phyloP scores from a whole-genome alignment of 2,888 invertebrate species.

The Rosalia funebris region DNA sequence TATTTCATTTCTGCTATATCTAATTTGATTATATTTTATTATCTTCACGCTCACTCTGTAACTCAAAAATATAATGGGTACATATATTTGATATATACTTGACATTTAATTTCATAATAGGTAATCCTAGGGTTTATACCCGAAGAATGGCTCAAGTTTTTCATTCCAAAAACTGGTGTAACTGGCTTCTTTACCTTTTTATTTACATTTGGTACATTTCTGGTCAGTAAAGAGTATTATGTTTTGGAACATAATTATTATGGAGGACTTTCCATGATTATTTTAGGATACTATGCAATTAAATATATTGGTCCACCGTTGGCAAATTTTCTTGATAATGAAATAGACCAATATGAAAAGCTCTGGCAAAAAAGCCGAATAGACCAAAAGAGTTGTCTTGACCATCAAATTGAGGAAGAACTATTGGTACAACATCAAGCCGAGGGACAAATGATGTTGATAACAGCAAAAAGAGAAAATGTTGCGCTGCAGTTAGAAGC shows the following conservation, averaged over 20 bases:
- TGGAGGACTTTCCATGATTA: constrained; percentile 76
- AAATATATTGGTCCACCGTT: constrained; percentile 80
- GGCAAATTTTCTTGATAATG: constrained; percentile 74
- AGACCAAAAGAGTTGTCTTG: constrained; percentile 63
- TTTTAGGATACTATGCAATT: constrained; percentile 69
- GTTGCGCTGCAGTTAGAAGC: constrained; percentile 92
- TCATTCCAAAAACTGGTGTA: constrained; percentile 93
- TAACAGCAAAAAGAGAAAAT: constrained; percentile 90
- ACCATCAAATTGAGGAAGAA: constrained; percentile 72
- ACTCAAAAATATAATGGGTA: no score
- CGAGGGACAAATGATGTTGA: constrained; percentile 66
- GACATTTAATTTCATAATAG: constrained; percentile 23
- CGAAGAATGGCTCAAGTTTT: constrained; percentile 92
- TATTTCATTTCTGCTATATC: no score
- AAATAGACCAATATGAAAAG: constrained; percentile 73
- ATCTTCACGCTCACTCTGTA: no score
- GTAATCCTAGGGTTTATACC: constrained; percentile 82
- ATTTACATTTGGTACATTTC: constrained; percentile 80
- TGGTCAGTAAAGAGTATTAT: constrained; percentile 92
- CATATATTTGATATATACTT: no score
- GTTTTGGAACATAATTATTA: constrained; percentile 94
- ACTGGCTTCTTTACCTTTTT: constrained; percentile 92
- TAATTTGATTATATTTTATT: not conserved
- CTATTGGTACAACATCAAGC: constrained; percentile 78
- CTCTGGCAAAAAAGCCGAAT: constrained; percentile 43